Percentiles rank a stretch among this genome's conserved stretches.
Evolutionary conservation across 2,888 invertebrate species (phyloP).

Genomic region (Cataglyphis altisquamis): DNA sequence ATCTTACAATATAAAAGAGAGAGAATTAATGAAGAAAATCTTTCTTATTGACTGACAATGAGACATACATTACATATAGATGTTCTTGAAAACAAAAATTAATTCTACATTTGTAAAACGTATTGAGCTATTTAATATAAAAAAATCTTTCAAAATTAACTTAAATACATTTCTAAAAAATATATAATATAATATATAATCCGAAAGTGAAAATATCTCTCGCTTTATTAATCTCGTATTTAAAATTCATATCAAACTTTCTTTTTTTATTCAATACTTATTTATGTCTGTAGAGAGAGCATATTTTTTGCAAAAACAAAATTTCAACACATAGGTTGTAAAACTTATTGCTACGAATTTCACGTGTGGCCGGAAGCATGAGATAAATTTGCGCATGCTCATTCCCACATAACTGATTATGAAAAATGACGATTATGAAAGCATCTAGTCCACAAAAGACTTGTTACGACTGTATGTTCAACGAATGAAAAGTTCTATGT

Average conservation of each 20-base stretch:
- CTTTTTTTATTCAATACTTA: neutral
- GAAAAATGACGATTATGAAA: slow-evolving; percentile 13
- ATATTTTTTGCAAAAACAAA: neutral
- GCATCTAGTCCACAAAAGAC: neutral
- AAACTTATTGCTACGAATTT: neutral
- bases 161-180: neutral
- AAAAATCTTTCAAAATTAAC: neutral
- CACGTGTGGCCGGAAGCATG: neutral
- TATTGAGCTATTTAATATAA: neutral
- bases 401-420: slow-evolving; percentile 21
- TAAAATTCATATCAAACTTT: neutral
- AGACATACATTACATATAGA: neutral
- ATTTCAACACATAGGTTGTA: neutral
- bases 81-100: neutral
- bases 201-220: neutral
- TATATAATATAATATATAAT: neutral
- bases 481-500: slow-evolving; percentile 14
- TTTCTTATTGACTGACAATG: neutral
- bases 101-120: neutral
- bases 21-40: slow-evolving; percentile 11
- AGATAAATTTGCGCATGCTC: neutral
- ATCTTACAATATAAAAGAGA: neutral
- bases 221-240: neutral
- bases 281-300: neutral
- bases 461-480: neutral